Percentiles rank a stretch among this genome's conserved stretches.
Conservation (phyloP, 1,140 invertebrate species). For the Limonius californicus region DNA sequence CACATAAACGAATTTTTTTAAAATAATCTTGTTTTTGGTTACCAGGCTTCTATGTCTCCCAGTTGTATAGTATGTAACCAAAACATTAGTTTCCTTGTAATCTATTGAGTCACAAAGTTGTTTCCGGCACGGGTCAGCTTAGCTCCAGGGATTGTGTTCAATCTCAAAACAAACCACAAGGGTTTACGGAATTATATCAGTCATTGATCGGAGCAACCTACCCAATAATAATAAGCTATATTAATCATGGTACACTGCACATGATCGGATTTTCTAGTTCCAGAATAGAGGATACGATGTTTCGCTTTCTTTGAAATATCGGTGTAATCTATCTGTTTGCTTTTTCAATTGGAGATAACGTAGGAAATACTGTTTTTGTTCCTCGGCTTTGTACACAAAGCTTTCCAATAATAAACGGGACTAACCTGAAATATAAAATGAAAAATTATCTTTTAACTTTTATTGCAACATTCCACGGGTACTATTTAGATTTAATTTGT, state of each 20-base stretch:
- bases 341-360: neutral
- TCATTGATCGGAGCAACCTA: neutral
- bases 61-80: neutral
- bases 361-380: neutral
- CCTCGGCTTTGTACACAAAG: too few relatives aligned
- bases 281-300: neutral
- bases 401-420: too few relatives aligned
- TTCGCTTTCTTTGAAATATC: neutral
- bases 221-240: neutral
- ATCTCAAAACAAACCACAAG: constrained; percentile 1
- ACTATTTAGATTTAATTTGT: too few relatives aligned
- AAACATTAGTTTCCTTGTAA: neutral
- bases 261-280: neutral
- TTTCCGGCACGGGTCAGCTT: neutral
- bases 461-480: too few relatives aligned
- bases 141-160: neutral
- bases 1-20: too few relatives aligned
- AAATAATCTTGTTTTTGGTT: too few relatives aligned
- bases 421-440: too few relatives aligned
- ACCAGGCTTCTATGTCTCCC: too few relatives aligned
- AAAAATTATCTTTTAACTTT: too few relatives aligned
- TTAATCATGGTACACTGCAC: constrained; percentile 1
- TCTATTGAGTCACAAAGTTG: neutral
- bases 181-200: constrained; percentile 1
- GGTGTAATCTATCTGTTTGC: neutral